These are phyloP conservation scores for Burhinus oedicnemus DNA, from an alignment of 2,113 vertebrate species.

Conservation along the genomic window DNA sequence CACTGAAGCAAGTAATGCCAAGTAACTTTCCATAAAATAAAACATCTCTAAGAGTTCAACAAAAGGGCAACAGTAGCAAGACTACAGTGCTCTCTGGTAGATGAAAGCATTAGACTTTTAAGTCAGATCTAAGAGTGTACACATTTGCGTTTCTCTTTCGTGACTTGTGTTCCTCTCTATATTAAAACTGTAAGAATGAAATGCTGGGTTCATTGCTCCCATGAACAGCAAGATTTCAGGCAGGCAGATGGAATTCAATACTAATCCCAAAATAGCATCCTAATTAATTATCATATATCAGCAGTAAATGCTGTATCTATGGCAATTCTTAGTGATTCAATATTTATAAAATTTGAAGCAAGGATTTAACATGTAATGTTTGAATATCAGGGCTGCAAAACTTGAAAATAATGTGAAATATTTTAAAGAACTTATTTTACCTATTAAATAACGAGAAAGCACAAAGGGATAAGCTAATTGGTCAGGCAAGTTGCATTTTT, in stretches of 20 bases:
- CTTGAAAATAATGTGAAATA: background rate
- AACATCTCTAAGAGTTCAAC: constrained; percentile 1
- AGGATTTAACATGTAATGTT: background rate
- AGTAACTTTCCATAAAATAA: background rate
- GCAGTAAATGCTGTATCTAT: background rate
- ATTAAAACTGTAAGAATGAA: background rate
- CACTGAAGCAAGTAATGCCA: background rate
- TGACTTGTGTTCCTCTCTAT: background rate
- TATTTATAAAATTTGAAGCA: background rate
- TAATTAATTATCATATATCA: background rate
- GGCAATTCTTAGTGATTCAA: background rate
- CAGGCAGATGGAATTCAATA: background rate
- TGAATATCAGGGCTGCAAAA: background rate
- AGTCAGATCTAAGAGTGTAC: background rate
- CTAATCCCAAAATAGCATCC: background rate
- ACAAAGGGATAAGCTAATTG: background rate
- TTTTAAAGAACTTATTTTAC: background rate
- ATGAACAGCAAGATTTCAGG: background rate
- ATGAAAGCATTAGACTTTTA: background rate
- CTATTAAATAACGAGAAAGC: background rate
- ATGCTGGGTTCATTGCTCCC: background rate
- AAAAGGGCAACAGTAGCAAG: constrained; percentile 28
- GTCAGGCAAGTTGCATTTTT: background rate
- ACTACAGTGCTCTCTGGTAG: background rate
- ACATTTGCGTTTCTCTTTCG: background rate